Evolutionary conservation across 2,888 invertebrate genomes (phyloP).

Genomic region (Agrotis exclamationis): DNA sequence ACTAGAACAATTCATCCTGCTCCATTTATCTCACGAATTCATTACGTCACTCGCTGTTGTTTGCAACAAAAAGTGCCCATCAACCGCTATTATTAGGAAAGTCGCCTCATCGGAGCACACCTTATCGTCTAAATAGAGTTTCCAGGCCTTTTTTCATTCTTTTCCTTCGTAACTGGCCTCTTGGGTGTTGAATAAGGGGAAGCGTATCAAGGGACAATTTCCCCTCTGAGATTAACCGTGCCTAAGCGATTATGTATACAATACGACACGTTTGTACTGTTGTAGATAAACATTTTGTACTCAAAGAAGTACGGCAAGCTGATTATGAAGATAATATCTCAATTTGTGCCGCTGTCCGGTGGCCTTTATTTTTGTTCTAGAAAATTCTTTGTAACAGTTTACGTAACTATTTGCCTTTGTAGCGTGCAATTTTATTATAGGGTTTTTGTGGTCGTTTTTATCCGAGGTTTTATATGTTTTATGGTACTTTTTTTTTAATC

Average conservation of each 20-base stretch:
- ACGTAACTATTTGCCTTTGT: constrained; percentile 30
- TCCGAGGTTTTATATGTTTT: background rate
- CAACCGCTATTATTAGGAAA: constrained; percentile 44
- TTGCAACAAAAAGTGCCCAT: constrained; percentile 49
- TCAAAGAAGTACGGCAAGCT: constrained; percentile 61
- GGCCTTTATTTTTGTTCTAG: constrained; percentile 28
- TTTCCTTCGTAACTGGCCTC: constrained; percentile 59
- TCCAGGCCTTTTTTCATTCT: constrained; percentile 65
- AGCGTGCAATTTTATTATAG: constrained; percentile 29
- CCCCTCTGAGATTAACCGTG: constrained; percentile 78
- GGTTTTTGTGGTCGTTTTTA: background rate
- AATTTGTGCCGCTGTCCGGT: constrained; percentile 49
- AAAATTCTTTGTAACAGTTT: constrained; percentile 24
- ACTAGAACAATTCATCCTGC: constrained; percentile 39
- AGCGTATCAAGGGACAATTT: constrained; percentile 84
- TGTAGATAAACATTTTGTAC: constrained; percentile 59
- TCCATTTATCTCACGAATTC: constrained; percentile 54
- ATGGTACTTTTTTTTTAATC: no score
- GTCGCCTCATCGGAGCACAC: constrained; percentile 44
- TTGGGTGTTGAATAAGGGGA: constrained; percentile 72
- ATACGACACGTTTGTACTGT: constrained; percentile 64
- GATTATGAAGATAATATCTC: constrained; percentile 62
- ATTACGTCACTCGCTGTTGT: constrained; percentile 34
- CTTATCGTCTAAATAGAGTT: constrained; percentile 61
- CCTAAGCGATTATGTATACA: constrained; percentile 69